A percentile compares a stretch with the other conserved stretches of the same genome.
Conservation (phyloP, 2,113 vertebrate genomes). For the Nanorana parkeri region DNA sequence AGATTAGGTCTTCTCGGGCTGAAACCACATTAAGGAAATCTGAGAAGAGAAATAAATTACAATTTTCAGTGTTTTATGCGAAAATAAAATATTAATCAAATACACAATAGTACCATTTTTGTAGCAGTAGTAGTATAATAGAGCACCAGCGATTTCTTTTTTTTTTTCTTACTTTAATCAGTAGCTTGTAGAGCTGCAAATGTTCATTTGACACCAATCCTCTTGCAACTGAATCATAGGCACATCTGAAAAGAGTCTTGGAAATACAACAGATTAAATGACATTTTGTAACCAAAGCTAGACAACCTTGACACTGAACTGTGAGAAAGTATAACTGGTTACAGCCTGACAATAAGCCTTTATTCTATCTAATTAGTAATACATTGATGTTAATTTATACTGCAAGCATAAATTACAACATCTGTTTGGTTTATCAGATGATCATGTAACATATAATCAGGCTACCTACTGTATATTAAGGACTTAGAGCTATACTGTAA, state of each 20-base stretch:
- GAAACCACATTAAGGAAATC: too few species aligned
- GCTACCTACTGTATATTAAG: neutral
- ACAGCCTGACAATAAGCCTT: slow-evolving; percentile 45
- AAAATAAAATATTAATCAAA: too few species aligned
- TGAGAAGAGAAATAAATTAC: too few species aligned
- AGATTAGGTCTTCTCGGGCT: too few species aligned
- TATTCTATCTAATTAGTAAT: slow-evolving; percentile 51
- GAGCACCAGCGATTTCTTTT: neutral
- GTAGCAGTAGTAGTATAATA: too few species aligned
- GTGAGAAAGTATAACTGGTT: slow-evolving; percentile 47
- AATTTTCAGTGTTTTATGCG: too few species aligned
- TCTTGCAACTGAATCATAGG: slow-evolving; percentile 27
- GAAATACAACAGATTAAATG: slow-evolving; percentile 48
- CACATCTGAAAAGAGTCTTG: slow-evolving; percentile 35
- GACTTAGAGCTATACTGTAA: neutral
- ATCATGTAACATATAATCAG: slow-evolving; percentile 9
- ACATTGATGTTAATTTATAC: slow-evolving; percentile 35
- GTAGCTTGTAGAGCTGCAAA: neutral
- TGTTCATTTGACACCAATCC: slow-evolving; percentile 17
- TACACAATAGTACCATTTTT: too few species aligned
- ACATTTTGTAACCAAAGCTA: slow-evolving; percentile 51
- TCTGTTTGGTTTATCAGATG: slow-evolving; percentile 37
- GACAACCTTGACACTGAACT: slow-evolving; percentile 52
- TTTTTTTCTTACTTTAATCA: neutral
- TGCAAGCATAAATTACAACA: slow-evolving; percentile 27